Percentiles rank a stretch among this genome's conserved stretches.
Conservation (phyloP, 2,888 invertebrate species). For the Phymatocera aterrima region DNA sequence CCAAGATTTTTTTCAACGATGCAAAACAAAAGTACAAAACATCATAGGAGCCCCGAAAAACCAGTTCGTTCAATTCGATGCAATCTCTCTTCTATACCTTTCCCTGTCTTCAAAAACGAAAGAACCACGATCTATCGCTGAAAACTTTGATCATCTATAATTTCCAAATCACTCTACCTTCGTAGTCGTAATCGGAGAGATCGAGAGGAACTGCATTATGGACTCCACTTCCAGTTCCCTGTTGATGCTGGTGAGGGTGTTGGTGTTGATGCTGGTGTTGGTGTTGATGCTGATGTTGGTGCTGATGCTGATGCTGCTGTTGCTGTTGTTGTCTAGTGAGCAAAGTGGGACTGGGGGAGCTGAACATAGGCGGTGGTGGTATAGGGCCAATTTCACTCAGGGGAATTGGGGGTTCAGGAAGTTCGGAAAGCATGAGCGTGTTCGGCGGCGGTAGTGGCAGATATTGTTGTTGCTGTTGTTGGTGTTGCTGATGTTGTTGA, state of each 20-base stretch:
- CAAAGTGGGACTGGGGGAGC: constrained; percentile 88
- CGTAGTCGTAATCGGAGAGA: constrained; percentile 80
- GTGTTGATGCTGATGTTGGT: constrained; percentile 42
- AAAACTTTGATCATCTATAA: constrained; percentile 6
- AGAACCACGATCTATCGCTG: background rate
- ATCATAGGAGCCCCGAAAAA: no score
- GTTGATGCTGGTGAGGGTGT: constrained; percentile 54
- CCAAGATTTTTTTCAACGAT: no score
- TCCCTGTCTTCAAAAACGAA: no score
- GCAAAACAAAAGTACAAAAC: no score
- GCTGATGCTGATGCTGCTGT: constrained; percentile 47
- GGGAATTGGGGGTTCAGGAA: constrained; percentile 94
- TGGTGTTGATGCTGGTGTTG: constrained; percentile 45
- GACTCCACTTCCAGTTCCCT: constrained; percentile 55
- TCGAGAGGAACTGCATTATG: constrained; percentile 67
- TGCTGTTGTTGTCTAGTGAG: constrained; percentile 75
- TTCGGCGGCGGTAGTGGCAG: constrained; percentile 59
- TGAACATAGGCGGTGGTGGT: constrained; percentile 97
- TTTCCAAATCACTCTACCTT: constrained; percentile 75
- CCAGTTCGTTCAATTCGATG: no score
- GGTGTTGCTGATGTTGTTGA: constrained; percentile 51
- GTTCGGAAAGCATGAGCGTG: constrained; percentile 86
- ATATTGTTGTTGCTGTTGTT: constrained; percentile 51
- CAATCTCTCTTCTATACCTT: no score
- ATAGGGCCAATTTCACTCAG: constrained; percentile 95